These are phyloP conservation scores for Sibirionetta formosa DNA, from an alignment of 2,797 vertebrate genomes.

Conservation along the genomic window DNA sequence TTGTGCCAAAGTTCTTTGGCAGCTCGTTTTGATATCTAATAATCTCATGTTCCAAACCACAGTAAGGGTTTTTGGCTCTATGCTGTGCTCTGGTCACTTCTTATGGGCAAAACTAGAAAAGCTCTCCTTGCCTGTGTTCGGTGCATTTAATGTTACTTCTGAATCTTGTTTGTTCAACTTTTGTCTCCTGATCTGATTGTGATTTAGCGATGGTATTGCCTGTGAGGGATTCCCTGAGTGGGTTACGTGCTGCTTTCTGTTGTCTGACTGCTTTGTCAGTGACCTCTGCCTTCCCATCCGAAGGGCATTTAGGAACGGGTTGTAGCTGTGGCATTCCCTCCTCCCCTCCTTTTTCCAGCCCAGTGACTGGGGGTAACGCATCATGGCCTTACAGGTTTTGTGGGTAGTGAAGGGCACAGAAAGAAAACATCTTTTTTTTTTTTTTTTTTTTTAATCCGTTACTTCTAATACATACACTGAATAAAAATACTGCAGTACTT, in stretches of 20 bases:
- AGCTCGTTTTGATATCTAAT: background rate
- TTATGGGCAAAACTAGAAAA: background rate
- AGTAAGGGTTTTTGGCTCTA: background rate
- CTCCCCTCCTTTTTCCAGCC: rapidly evolving
- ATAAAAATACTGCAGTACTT: background rate
- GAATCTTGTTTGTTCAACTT: background rate
- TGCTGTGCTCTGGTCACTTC: background rate
- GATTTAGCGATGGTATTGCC: background rate
- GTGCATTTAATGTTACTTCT: background rate
- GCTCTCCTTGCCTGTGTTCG: background rate
- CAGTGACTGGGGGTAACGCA: background rate
- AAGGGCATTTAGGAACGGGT: background rate
- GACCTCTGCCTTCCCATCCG: background rate
- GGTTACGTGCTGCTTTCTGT: background rate
- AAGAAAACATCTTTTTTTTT: background rate
- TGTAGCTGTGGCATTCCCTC: background rate
- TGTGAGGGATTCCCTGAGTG: background rate
- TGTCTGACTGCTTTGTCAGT: background rate
- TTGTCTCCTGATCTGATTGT: background rate
- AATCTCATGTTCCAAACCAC: background rate
- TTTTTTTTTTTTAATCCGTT: background rate
- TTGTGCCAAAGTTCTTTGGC: conserved; percentile 47
- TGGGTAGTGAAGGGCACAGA: background rate
- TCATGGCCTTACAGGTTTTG: background rate
- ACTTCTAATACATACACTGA: background rate